Evolutionary conservation across 1,140 invertebrate genomes (phyloP).

Genomic region (Plectus sambesii): DNA sequence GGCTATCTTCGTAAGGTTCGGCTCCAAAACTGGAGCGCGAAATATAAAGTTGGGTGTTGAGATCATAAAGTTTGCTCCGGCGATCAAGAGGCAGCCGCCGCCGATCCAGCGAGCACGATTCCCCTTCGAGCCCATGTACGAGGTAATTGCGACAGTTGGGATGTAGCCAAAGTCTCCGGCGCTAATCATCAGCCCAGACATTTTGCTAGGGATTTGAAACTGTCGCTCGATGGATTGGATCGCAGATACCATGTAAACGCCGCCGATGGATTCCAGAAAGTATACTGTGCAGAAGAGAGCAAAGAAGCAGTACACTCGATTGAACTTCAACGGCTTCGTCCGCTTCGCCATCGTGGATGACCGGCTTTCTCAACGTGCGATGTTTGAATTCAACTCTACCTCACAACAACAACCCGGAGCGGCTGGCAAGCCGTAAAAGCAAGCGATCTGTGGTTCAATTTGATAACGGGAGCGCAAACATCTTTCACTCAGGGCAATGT

Average conservation of each 20-base stretch:
- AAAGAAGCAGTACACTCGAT: constrained; percentile 32
- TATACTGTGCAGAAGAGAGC: constrained; percentile 40
- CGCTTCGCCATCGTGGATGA: too few relatives aligned
- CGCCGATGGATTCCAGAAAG: constrained; percentile 43
- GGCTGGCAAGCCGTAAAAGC: too few relatives aligned
- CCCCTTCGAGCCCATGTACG: constrained; percentile 27
- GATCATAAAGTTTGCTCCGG: constrained; percentile 27
- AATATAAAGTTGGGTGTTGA: constrained; percentile 27
- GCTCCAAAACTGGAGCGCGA: constrained; percentile 23
- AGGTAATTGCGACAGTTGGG: constrained; percentile 25
- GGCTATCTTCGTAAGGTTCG: constrained; percentile 40
- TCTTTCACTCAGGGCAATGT: too few relatives aligned
- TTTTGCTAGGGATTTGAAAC: constrained; percentile 25
- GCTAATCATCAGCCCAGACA: constrained; percentile 26
- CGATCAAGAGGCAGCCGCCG: constrained; percentile 24
- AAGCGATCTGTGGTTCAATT: too few relatives aligned
- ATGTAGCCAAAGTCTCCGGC: constrained; percentile 30
- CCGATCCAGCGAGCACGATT: constrained; percentile 30
- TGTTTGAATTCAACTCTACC: too few relatives aligned
- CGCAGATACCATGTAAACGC: constrained; percentile 42
- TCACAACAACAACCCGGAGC: too few relatives aligned
- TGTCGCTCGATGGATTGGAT: constrained; percentile 28
- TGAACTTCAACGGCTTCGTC: too few relatives aligned
- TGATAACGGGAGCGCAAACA: too few relatives aligned
- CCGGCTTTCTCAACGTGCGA: too few relatives aligned